Base-by-base conservation (phyloP, 2,797 vertebrate genomes). In the Sebastiscus tertius region DNA sequence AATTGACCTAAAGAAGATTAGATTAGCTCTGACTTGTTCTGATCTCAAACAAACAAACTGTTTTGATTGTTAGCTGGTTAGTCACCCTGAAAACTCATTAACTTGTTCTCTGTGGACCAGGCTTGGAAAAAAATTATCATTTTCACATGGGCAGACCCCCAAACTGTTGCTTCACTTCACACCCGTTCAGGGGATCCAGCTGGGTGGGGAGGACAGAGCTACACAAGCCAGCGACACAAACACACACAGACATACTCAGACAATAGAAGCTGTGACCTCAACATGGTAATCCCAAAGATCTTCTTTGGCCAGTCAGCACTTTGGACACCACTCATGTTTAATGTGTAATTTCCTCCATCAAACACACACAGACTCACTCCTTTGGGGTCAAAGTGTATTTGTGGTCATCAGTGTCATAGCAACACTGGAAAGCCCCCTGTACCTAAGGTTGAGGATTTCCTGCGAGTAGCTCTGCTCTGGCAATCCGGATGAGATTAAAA, bases 351-450 rank as follows among this genome's bases (percentile, higher is more conserved):
- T 83, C 77, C 72, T 84, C 73, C 75, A 55, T 67, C 22, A 55
- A 22, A 55, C 54, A 55, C 22, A 55, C 54, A 68, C 56, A 46
- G 60, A 18, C 62, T 6, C 31, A 52, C 58, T 52, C 63, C 71
- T 66, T 58, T 12, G 26, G 69, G 85, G 85, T 87, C 79, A 72
- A 75, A 80, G 56, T 69, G n/a, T 83, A 75, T 92, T 89, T 90
- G 84, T 90, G 75, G 56, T 85, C 79, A 77, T 88, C 69, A 59
- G 34, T 83, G 63, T 82, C 89, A 63, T 88, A 31, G 86, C 84
- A 90, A 92, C 90, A 52, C 2, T 89, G 90, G 89, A 91, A 92
- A 92, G 2, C 84, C 83, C 83, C 89, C 82, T 2, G 3, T 4
- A 29, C 34, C 12, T 31, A 70, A 65, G 46, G 58, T 11, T 58